phyloP scores from a whole-genome alignment of 1,140 invertebrate species.

The Aricia agestis region DNA sequence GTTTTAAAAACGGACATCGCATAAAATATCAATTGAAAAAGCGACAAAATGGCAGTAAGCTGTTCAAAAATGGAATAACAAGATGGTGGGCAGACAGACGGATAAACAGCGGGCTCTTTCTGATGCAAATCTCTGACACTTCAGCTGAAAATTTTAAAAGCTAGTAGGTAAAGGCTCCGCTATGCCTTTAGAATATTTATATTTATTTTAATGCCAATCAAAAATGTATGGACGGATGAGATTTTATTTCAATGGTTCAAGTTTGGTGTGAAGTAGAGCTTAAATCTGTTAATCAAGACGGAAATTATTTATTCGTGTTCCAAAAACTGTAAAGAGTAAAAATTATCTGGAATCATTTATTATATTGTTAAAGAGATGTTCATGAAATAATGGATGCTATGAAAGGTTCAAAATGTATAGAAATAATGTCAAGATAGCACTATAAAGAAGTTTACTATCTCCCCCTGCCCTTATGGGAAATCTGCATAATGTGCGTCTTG shows the following conservation, averaged over 20 bases:
- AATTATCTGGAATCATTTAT: too few relatives aligned
- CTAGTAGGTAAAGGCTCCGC: conserved; percentile 27
- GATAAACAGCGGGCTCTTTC: conserved; percentile 33
- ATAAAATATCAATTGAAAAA: neutral
- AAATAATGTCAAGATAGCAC: neutral
- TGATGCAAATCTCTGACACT: conserved; percentile 35
- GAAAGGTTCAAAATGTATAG: neutral
- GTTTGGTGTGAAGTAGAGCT: neutral
- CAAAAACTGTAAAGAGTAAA: too few relatives aligned
- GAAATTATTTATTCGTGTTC: neutral
- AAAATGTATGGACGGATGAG: neutral
- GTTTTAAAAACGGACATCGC: too few relatives aligned
- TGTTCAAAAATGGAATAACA: conserved; percentile 3
- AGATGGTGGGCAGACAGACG: conserved; percentile 17
- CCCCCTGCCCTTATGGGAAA: neutral
- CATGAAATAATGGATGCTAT: neutral
- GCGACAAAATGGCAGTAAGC: neutral
- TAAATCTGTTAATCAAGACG: neutral
- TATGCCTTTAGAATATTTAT: conserved; percentile 15
- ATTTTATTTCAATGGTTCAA: neutral
- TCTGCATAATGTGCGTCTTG: neutral
- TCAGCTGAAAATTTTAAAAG: conserved; percentile 22
- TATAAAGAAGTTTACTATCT: neutral
- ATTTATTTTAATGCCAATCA: neutral
- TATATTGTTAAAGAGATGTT: too few relatives aligned